phyloP scores from a whole-genome alignment of 2,888 invertebrate species.

The Lypha dubia region DNA sequence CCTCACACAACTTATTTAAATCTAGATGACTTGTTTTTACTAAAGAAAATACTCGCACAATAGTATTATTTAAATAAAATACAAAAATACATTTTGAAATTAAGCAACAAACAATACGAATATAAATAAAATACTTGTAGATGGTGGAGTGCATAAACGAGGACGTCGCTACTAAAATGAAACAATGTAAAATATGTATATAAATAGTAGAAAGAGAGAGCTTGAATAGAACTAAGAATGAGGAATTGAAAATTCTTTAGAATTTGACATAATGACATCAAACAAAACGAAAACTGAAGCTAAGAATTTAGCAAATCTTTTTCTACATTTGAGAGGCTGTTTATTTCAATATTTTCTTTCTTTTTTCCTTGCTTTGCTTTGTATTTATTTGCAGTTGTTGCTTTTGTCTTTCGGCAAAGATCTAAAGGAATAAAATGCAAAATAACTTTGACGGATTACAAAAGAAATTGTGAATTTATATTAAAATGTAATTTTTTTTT shows the following conservation, averaged over 20 bases:
- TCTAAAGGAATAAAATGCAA: no score
- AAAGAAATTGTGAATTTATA: conserved; percentile 56
- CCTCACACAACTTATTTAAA: conserved; percentile 44
- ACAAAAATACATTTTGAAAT: conserved; percentile 55
- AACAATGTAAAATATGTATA: conserved; percentile 35
- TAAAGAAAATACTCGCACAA: conserved; percentile 13
- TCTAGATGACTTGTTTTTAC: conserved; percentile 33
- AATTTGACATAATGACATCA: conserved; percentile 69
- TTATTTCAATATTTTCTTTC: conserved; percentile 8
- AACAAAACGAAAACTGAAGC: conserved; percentile 54
- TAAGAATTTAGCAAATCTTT: conserved; percentile 59
- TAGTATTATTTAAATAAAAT: conserved; percentile 36
- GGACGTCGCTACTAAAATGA: not conserved
- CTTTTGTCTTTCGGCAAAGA: conserved; percentile 61
- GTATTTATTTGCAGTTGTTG: conserved; percentile 53
- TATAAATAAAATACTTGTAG: conserved; percentile 14
- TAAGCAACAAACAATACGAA: conserved; percentile 8
- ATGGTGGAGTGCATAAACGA: conserved; percentile 11
- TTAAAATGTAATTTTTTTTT: conserved; percentile 47
- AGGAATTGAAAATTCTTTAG: conserved; percentile 69
- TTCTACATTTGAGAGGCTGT: conserved; percentile 39
- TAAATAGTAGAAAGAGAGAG: no score
- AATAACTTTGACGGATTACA: conserved; percentile 47
- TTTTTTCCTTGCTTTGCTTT: no score
- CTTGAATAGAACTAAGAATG: conserved; percentile 64